Percentiles rank a stretch among this genome's conserved stretches.
Evolutionary conservation across 2,797 vertebrate species (phyloP).

Genomic region (Channallabes apus): DNA sequence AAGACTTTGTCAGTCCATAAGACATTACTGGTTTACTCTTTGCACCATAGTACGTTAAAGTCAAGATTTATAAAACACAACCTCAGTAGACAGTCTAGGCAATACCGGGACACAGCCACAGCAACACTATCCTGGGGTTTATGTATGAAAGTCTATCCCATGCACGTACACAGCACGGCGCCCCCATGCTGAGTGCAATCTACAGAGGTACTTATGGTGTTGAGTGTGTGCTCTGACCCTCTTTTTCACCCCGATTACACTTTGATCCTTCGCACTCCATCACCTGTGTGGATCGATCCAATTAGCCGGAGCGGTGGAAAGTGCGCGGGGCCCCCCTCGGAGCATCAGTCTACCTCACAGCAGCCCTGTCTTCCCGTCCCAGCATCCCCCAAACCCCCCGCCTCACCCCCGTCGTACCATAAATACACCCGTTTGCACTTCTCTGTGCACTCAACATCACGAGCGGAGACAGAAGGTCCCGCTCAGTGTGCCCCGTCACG

Average conservation of each 20-base stretch:
- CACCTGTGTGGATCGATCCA: conserved; percentile 37
- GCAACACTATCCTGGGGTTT: not conserved
- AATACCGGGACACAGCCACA: not conserved
- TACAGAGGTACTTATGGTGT: conserved; percentile 26
- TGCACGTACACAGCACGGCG: not conserved
- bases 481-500: not conserved
- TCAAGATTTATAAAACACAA: not conserved
- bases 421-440: conserved; percentile 23
- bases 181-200: conserved; percentile 17
- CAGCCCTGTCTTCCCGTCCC: conserved; percentile 33
- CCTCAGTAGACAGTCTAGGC: not conserved
- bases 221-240: conserved; percentile 31
- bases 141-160: not conserved
- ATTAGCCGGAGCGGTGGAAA: conserved; percentile 36
- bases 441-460: not conserved
- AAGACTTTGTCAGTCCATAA: not conserved
- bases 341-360: conserved; percentile 32
- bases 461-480: not conserved
- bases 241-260: conserved; percentile 19
- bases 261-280: conserved; percentile 28
- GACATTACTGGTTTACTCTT: not conserved
- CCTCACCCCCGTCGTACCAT: conserved; percentile 18
- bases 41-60: not conserved
- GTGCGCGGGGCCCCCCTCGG: conserved; percentile 36
- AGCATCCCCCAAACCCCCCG: not conserved